These are phyloP conservation scores for Sminthurinus signatus DNA, from an alignment of 1,140 invertebrate species.

Conservation along the genomic window DNA sequence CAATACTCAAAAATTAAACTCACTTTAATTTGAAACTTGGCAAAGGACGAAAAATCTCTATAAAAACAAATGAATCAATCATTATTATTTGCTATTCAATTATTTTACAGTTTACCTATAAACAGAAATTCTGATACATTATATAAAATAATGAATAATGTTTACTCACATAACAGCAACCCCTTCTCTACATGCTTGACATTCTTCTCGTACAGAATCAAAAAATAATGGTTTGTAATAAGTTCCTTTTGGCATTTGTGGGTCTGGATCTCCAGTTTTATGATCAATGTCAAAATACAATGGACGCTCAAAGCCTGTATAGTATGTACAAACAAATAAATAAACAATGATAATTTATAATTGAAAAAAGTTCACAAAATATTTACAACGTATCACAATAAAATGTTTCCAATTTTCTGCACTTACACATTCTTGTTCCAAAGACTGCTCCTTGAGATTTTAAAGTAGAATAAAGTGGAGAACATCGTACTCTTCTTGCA, in stretches of 20 bases:
- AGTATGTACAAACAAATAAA: too few relatives aligned
- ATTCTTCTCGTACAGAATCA: slow-evolving; percentile 78
- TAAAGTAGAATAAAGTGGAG: slow-evolving; percentile 89
- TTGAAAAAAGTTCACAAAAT: too few relatives aligned
- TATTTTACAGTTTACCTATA: too few relatives aligned
- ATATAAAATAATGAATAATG: too few relatives aligned
- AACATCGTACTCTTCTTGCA: slow-evolving; percentile 86
- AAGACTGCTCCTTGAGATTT: slow-evolving; percentile 91
- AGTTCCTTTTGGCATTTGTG: slow-evolving; percentile 39
- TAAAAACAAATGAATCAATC: too few relatives aligned
- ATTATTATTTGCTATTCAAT: too few relatives aligned
- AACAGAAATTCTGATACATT: too few relatives aligned
- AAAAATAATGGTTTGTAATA: slow-evolving; percentile 87
- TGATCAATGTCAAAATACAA: slow-evolving; percentile 72
- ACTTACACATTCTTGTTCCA: too few relatives aligned
- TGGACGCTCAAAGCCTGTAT: slow-evolving; percentile 95
- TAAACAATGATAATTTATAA: too few relatives aligned
- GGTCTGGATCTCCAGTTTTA: slow-evolving; percentile 44
- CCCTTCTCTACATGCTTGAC: slow-evolving; percentile 86
- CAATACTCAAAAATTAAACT: too few relatives aligned
- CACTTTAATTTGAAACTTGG: slow-evolving; percentile 92
- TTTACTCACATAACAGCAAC: slow-evolving; percentile 89
- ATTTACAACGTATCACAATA: too few relatives aligned
- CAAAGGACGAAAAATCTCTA: slow-evolving; percentile 97
- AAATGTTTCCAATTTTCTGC: too few relatives aligned